A percentile compares a stretch with the other conserved stretches of the same genome.
Evolutionary conservation across 2,888 invertebrate species (phyloP).

Genomic region (Augochlorella aurata): DNA sequence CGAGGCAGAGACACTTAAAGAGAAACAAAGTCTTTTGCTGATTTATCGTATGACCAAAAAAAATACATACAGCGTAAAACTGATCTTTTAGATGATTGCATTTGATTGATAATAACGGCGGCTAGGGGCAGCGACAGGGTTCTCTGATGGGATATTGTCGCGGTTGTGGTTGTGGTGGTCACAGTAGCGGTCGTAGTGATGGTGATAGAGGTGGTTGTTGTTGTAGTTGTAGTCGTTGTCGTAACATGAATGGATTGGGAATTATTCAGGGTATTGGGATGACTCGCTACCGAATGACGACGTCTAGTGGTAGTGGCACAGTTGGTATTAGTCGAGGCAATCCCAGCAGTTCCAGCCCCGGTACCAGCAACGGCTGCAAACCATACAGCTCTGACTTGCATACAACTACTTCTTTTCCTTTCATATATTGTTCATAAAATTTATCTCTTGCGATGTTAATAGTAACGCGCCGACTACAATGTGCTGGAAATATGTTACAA

Average conservation of each 20-base stretch:
- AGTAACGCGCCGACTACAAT: background rate
- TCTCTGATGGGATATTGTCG: conserved; percentile 85
- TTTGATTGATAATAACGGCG: conserved; percentile 83
- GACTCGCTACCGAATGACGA: conserved; percentile 81
- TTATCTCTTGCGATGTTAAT: background rate
- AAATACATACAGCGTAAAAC: conserved; percentile 82
- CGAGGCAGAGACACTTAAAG: conserved; percentile 62
- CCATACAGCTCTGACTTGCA: conserved; percentile 77
- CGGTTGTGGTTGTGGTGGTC: conserved; percentile 74
- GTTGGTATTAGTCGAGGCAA: conserved; percentile 77
- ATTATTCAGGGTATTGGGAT: conserved; percentile 80
- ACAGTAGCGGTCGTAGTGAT: conserved; percentile 67
- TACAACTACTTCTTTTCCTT: conserved; percentile 60
- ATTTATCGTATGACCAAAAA: conserved; percentile 68
- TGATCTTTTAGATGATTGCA: conserved; percentile 81
- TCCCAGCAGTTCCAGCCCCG: conserved; percentile 77
- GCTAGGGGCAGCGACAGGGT: conserved; percentile 88
- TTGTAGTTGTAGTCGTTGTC: conserved; percentile 70
- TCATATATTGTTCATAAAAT: conserved; percentile 21
- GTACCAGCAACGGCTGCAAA: conserved; percentile 80
- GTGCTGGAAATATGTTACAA: background rate
- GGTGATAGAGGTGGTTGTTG: conserved; percentile 67
- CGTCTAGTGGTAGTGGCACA: conserved; percentile 78
- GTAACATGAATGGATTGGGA: conserved; percentile 79
- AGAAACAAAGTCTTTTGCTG: conserved; percentile 55